Evolutionary conservation across 2,113 vertebrate species (phyloP).

Genomic region (Macquaria australasica): DNA sequence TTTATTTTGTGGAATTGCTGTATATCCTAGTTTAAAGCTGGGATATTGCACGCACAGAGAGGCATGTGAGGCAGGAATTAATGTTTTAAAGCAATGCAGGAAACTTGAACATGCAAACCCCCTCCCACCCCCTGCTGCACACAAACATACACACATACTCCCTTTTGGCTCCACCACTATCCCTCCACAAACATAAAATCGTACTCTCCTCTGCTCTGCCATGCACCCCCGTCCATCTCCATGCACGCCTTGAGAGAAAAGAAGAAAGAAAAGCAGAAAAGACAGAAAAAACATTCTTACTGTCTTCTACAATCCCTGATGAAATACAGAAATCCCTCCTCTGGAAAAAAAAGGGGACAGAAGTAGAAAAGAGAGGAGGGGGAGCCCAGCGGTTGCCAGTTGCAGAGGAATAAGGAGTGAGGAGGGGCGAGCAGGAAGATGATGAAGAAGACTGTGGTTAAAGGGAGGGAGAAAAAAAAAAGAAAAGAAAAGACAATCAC

Average conservation of each 20-base stretch:
- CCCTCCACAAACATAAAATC: constrained; percentile 46
- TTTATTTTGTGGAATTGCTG: constrained; percentile 26
- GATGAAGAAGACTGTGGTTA: constrained; percentile 52
- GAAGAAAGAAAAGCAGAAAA: constrained; percentile 19
- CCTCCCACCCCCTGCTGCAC: constrained; percentile 43
- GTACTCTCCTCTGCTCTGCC: constrained; percentile 26
- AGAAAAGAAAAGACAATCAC: constrained; percentile 59
- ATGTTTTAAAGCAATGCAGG: constrained; percentile 70
- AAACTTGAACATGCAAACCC: constrained; percentile 75
- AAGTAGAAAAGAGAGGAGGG: constrained; percentile 53
- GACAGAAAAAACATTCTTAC: constrained; percentile 80
- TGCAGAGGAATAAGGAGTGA: constrained; percentile 66
- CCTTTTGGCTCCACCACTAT: constrained; percentile 35
- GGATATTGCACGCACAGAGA: neutral
- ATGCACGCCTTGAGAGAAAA: constrained; percentile 36
- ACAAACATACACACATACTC: constrained; percentile 25
- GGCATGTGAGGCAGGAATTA: constrained; percentile 35
- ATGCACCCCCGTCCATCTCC: constrained; percentile 26
- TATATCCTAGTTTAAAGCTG: constrained; percentile 3
- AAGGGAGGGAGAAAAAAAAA: constrained; percentile 25
- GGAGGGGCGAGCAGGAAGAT: constrained; percentile 61
- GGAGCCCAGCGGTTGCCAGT: constrained; percentile 67
- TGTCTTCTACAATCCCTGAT: constrained; percentile 77
- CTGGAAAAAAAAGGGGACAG: constrained; percentile 64
- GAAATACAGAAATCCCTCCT: constrained; percentile 79